Evolutionary conservation across 2,888 invertebrate genomes (phyloP), one percentile per base, ranked within the genome.

Genomic region (Hemaris fuciformis): DNA sequence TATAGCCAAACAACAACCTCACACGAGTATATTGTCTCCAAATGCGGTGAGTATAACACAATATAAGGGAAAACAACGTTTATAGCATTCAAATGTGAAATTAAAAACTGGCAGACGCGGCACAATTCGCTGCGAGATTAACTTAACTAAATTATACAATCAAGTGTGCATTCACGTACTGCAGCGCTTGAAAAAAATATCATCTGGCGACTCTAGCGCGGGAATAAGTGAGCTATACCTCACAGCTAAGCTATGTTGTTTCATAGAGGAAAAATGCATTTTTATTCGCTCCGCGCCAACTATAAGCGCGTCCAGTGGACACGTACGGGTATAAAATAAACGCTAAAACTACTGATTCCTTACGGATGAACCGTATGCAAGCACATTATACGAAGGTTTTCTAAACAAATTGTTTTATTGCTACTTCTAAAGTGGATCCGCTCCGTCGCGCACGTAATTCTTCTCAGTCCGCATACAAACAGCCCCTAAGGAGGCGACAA

Each of bases 381-480:
- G 71, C 74, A 72, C 78, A 82, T 85, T 83, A 83, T 82, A 81
- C 81, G 74, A 76, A 81, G 79, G 85, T 86, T 86, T 83, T 83
- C 79, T 81, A 85, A 88, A 87, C 86, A 89, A 91, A 88, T 89
- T 89, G 89, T 89, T 90, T 89, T 89, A 89, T 88, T 84, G 85
- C 84, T 76, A 79, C 77, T 84, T 79, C 83, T 80, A 83, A 87
- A 89, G 84, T 84, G 86, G 85, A 85, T 86, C 75, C 84, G 78
- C 77, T 79, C 78, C 76, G 76, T 80, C 80, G 83, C 84, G 81
- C 82, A 84, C 86, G 89, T 89, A 88, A 89, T 86, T 86, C 85
- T 86, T 87, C 87, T 82, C 87, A 80, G 86, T 82, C 87, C 84
- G 90, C 89, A 89, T 89, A 89, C 88, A 91, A 89, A 89, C 88